Conservation (phyloP, 2,888 invertebrate species). For the Pachycephus smyrnensis region DNA sequence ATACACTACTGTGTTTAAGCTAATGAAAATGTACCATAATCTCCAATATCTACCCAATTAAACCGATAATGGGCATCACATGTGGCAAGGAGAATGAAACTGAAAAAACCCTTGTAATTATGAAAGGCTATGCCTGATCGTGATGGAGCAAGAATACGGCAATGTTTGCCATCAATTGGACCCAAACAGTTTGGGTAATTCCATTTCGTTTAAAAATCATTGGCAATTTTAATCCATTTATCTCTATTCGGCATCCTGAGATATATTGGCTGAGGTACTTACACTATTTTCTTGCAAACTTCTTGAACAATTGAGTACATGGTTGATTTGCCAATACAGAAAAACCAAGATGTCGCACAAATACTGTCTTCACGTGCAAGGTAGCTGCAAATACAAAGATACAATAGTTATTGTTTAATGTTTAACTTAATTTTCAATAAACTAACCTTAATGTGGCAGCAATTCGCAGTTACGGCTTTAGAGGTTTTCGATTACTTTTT, state of each 20-base stretch:
- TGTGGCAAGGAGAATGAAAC: constrained; percentile 18
- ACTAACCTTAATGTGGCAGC: no score
- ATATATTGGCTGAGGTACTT: constrained; percentile 14
- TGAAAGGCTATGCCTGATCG: constrained; percentile 23
- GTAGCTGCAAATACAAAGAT: no score
- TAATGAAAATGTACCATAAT: constrained; percentile 5
- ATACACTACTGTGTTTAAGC: constrained; percentile 10
- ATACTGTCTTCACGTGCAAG: no score
- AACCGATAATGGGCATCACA: constrained; percentile 14
- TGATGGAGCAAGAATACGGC: constrained; percentile 18
- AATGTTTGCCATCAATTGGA: constrained; percentile 26
- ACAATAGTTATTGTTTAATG: no score
- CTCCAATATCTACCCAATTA: constrained; percentile 8
- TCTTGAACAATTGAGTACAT: not conserved
- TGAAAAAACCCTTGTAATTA: constrained; percentile 25
- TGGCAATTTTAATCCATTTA: constrained; percentile 14
- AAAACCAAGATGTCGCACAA: no score
- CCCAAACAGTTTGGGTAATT: constrained; percentile 24
- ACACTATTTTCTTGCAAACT: constrained; percentile 11
- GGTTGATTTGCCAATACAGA: no score
- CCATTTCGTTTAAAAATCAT: constrained; percentile 16
- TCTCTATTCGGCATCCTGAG: constrained; percentile 8
- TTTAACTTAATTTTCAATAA: no score
- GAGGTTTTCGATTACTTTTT: no score
- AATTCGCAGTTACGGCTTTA: no score